Percentiles rank a stretch among this genome's conserved stretches.
These are phyloP conservation scores for Nanorana parkeri DNA, from an alignment of 2,113 vertebrate species.

Conservation along the genomic window DNA sequence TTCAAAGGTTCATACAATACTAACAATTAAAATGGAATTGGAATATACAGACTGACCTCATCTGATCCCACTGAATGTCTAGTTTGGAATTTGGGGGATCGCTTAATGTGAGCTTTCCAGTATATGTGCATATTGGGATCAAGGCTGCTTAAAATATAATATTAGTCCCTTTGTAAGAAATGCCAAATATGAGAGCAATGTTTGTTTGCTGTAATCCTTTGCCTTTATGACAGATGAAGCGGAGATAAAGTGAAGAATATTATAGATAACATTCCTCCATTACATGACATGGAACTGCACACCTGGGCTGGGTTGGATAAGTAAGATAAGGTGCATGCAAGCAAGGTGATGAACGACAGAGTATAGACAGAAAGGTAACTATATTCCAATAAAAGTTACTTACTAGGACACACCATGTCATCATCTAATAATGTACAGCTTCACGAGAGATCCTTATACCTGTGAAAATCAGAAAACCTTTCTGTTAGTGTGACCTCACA, in stretches of 20 bases:
- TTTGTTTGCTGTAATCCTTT: not conserved
- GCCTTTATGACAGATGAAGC: not conserved
- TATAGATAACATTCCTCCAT: not conserved
- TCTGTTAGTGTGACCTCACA: not conserved
- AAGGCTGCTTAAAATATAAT: no score
- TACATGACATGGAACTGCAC: not conserved
- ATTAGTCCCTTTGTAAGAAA: no score
- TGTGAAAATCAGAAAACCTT: not conserved
- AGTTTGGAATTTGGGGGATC: no score
- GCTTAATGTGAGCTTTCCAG: no score
- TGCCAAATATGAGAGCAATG: not conserved
- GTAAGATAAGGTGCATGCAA: not conserved
- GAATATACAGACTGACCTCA: no score
- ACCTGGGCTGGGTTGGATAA: not conserved
- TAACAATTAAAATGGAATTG: no score
- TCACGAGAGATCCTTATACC: constrained; percentile 7
- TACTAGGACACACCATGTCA: constrained; percentile 50
- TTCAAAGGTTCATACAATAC: no score
- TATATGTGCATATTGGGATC: no score
- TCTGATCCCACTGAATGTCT: no score
- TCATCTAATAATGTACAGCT: not conserved
- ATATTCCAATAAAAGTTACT: not conserved
- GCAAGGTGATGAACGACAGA: not conserved
- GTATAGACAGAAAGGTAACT: not conserved
- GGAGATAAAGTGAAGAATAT: constrained; percentile 4